Percentiles rank a stretch among this genome's conserved stretches.
Evolutionary conservation across 2,888 invertebrate genomes (phyloP).

Genomic region (Cheilosia vernalis): DNA sequence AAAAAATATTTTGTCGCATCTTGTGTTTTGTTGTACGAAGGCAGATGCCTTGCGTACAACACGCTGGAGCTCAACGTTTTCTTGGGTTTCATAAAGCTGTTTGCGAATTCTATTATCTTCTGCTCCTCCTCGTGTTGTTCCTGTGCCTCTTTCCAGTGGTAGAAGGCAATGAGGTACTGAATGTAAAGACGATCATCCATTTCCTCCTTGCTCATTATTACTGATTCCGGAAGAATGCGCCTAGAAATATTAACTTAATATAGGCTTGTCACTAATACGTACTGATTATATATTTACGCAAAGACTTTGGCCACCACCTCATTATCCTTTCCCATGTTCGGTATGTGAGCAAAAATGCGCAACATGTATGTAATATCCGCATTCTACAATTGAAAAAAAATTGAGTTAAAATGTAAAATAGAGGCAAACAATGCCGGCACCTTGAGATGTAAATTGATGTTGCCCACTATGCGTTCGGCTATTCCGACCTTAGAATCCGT

Average conservation of each 20-base stretch:
- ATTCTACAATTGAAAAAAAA: conserved; percentile 18
- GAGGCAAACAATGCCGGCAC: not conserved
- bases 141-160: conserved; percentile 62
- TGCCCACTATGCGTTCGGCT: conserved; percentile 57
- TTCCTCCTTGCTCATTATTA: conserved; percentile 36
- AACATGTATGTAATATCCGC: conserved; percentile 18
- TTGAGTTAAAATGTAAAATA: not conserved
- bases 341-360: conserved; percentile 49
- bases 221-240: conserved; percentile 36
- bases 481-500: conserved; percentile 35
- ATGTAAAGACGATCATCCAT: conserved; percentile 53
- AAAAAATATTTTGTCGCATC: conserved; percentile 61
- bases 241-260: conserved; percentile 21
- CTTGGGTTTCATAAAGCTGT: conserved; percentile 57
- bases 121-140: conserved; percentile 33
- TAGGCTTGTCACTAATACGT: not conserved
- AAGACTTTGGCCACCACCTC: conserved; percentile 51
- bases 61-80: conserved; percentile 25
- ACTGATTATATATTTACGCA: conserved; percentile 25
- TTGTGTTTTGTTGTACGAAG: conserved; percentile 34
- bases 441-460: conserved; percentile 43
- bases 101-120: conserved; percentile 35
- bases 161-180: conserved; percentile 60
- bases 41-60: conserved; percentile 47
- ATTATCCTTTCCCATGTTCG: conserved; percentile 43